Percentiles rank a stretch among this genome's conserved stretches.
Conservation (phyloP, 1,140 invertebrate genomes). For the Ylistrum balloti region DNA sequence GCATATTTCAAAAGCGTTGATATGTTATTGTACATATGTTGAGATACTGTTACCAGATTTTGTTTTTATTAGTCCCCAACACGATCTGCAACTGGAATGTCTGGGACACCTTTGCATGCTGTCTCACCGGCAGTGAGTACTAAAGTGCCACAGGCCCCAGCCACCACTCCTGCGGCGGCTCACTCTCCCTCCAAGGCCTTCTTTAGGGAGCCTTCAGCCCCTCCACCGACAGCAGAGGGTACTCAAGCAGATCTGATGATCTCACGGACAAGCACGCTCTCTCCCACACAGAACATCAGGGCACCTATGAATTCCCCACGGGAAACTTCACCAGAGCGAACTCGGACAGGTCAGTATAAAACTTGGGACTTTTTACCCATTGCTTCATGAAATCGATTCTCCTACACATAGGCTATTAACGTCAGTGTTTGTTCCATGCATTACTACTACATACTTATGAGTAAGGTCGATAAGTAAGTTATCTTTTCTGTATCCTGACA, state of each 20-base stretch:
- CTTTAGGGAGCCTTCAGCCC: conserved; percentile 50
- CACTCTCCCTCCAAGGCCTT: conserved; percentile 62
- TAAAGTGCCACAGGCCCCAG: conserved; percentile 69
- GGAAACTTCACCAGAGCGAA: conserved; percentile 60
- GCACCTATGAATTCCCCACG: conserved; percentile 68
- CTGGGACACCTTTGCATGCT: conserved; percentile 62
- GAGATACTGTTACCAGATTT: too few species aligned
- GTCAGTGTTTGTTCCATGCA: too few species aligned
- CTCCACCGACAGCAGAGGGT: neutral
- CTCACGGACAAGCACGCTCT: conserved; percentile 48
- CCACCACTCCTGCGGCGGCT: conserved; percentile 67
- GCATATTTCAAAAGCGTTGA: too few species aligned
- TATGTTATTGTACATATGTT: too few species aligned
- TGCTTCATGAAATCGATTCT: neutral
- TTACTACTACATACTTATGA: too few species aligned
- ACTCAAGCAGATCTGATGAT: conserved; percentile 44
- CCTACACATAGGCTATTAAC: neutral
- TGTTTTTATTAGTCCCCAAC: too few species aligned
- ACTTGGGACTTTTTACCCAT: neutral
- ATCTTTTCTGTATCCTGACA: too few species aligned
- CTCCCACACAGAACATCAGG: conserved; percentile 62
- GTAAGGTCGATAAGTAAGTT: too few species aligned
- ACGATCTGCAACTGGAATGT: conserved; percentile 28
- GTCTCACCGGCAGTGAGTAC: conserved; percentile 69
- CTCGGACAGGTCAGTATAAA: conserved; percentile 53